phyloP scores from a whole-genome alignment of 2,888 invertebrate genomes.

The Bhutanitis thaidina region DNA sequence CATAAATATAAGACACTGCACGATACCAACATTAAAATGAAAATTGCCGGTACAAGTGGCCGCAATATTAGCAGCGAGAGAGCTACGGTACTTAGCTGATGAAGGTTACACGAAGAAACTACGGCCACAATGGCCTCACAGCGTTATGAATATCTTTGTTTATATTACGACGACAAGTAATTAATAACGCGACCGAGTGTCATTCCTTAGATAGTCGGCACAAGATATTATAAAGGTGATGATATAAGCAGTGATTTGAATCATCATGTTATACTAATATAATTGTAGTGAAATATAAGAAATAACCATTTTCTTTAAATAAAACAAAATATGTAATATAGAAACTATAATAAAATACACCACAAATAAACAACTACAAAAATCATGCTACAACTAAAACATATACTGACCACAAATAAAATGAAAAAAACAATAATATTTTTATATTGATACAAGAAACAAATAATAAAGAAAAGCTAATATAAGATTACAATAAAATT shows the following conservation, averaged over 20 bases:
- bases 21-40: neutral
- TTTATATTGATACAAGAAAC: conserved; percentile 21
- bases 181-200: neutral
- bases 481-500: conserved; percentile 21
- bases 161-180: neutral
- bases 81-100: conserved; percentile 42
- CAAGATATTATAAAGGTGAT: no score
- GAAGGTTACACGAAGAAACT: conserved; percentile 59
- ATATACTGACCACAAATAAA: conserved; percentile 22
- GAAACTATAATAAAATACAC: conserved; percentile 45
- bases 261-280: neutral
- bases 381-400: conserved; percentile 30
- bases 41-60: conserved; percentile 5
- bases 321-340: conserved; percentile 41
- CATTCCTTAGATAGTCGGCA: neutral
- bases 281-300: neutral
- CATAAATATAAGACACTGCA: neutral
- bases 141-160: conserved; percentile 17
- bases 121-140: conserved; percentile 40
- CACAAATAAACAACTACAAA: conserved; percentile 32
- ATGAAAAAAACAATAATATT: conserved; percentile 16
- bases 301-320: conserved; percentile 28
- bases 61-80: conserved; percentile 23
- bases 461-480: conserved; percentile 21
- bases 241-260: neutral